These are phyloP conservation scores for Holacanthella duospinosa DNA, from an alignment of 2,888 invertebrate genomes.

Conservation along the genomic window DNA sequence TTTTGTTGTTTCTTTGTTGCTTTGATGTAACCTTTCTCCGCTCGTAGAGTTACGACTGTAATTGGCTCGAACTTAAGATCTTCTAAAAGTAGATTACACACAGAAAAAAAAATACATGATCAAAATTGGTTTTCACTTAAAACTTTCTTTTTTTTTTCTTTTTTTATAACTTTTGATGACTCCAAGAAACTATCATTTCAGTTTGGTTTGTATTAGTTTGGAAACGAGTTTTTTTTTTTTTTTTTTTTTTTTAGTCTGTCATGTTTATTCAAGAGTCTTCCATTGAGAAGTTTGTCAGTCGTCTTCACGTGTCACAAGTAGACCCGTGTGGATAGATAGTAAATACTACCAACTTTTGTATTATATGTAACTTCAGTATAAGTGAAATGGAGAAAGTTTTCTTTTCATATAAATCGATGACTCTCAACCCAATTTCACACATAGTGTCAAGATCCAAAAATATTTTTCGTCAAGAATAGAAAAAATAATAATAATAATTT, in stretches of 20 bases:
- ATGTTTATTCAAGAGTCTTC: background rate
- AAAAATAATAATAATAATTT: background rate
- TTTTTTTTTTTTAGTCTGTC: background rate
- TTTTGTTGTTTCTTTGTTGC: slow-evolving; percentile 91
- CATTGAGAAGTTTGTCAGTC: background rate
- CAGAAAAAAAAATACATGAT: background rate
- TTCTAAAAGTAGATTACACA: slow-evolving; percentile 41
- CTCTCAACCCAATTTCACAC: background rate
- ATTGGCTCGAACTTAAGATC: slow-evolving; percentile 76
- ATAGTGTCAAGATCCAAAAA: background rate
- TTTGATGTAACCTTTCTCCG: slow-evolving; percentile 86
- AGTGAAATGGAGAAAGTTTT: no score
- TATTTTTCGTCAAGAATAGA: slow-evolving; percentile 1
- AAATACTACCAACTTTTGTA: background rate
- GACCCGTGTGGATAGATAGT: background rate
- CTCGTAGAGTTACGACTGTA: slow-evolving; percentile 71
- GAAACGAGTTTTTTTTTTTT: background rate
- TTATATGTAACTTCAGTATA: no score
- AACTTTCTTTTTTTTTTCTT: no score
- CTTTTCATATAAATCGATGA: background rate
- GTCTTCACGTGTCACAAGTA: background rate
- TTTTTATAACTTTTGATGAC: no score
- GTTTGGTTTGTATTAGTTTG: no score
- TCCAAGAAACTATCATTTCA: no score
- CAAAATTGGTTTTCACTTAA: no score